A percentile compares a stretch with the other conserved stretches of the same genome.
These are phyloP conservation scores for Desmodus rotundus DNA, from an alignment of 2,113 vertebrate species.

Conservation along the genomic window DNA sequence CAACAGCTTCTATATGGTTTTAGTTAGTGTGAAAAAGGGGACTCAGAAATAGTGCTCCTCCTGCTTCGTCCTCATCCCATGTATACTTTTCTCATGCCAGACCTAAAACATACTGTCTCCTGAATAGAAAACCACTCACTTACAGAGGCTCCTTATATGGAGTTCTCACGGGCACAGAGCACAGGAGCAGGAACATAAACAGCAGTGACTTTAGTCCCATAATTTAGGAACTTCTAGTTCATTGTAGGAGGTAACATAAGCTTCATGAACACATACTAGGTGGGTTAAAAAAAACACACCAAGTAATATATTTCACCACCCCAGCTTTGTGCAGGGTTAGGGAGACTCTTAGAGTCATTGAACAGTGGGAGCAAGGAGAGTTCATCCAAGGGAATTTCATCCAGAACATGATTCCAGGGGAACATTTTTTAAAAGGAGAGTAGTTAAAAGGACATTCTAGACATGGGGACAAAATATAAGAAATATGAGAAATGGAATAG, in stretches of 20 bases:
- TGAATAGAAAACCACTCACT: not conserved
- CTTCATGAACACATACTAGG: not conserved
- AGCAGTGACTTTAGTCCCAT: not conserved
- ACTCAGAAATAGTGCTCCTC: not conserved
- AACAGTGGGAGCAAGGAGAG: not conserved
- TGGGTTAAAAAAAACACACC: not conserved
- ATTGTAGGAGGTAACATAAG: too few relatives aligned
- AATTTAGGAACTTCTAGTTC: not conserved
- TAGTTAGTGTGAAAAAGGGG: not conserved
- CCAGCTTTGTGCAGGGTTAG: not conserved
- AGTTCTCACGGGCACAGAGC: not conserved
- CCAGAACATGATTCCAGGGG: not conserved
- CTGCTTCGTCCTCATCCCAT: not conserved
- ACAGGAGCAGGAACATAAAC: not conserved
- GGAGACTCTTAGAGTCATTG: not conserved
- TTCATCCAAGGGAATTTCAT: not conserved
- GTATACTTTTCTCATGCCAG: not conserved
- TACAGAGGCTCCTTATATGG: not conserved
- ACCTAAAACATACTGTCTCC: not conserved
- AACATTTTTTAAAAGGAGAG: not conserved
- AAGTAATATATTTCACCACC: not conserved
- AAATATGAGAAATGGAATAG: not conserved
- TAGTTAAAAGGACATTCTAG: not conserved
- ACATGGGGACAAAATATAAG: not conserved
- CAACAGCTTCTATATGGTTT: not conserved